Conservation (phyloP, 1,140 invertebrate genomes). For the Hermetia illucens region DNA sequence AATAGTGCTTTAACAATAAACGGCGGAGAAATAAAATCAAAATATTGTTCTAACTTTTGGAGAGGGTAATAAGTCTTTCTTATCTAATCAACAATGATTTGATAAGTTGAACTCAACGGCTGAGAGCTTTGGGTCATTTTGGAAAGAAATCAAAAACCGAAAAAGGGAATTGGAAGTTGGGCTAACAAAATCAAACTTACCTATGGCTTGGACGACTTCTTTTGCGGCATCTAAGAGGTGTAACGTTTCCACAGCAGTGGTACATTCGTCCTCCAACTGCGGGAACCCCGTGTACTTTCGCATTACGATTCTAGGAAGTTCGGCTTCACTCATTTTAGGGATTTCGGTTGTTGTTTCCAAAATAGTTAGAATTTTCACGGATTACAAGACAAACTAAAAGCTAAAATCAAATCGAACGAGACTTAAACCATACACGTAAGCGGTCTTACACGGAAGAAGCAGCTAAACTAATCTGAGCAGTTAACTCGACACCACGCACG, state of each 20-base stretch:
- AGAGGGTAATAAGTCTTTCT: too few relatives aligned
- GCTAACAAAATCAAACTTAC: constrained; percentile 36
- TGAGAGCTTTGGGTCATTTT: too few relatives aligned
- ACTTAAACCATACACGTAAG: not conserved
- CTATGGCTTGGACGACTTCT: constrained; percentile 43
- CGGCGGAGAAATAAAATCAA: too few relatives aligned
- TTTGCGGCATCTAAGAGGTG: constrained; percentile 44
- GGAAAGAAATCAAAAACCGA: too few relatives aligned
- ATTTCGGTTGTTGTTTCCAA: not conserved
- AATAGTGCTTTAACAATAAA: too few relatives aligned
- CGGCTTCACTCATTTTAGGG: constrained; percentile 3
- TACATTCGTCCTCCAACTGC: constrained; percentile 22
- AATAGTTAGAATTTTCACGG: constrained; percentile 1
- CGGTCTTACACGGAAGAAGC: not conserved
- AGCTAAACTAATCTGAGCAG: too few relatives aligned
- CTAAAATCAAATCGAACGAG: not conserved
- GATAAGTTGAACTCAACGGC: too few relatives aligned
- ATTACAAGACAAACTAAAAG: constrained; percentile 5
- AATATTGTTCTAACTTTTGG: too few relatives aligned
- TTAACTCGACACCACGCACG: too few relatives aligned
- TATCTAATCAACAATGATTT: too few relatives aligned
- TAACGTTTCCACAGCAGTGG: constrained; percentile 43
- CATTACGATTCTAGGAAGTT: constrained; percentile 12
- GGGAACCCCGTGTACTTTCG: constrained; percentile 33
- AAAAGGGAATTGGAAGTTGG: too few relatives aligned